Conservation (phyloP, 2,888 invertebrate genomes). For the Dryobota labecula region DNA sequence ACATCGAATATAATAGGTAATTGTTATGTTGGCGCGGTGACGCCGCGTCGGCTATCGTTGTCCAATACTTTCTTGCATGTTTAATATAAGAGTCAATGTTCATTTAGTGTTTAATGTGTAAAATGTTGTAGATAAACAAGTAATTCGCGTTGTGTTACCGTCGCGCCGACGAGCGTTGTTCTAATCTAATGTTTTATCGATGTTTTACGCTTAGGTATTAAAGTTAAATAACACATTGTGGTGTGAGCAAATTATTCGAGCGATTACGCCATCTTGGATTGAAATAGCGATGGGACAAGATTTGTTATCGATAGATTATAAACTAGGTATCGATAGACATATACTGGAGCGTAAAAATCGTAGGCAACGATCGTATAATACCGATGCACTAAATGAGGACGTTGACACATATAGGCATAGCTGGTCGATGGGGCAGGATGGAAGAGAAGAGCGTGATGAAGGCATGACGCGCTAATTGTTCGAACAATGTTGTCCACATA, state of each 20-base stretch:
- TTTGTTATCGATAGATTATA: conserved; percentile 27
- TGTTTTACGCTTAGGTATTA: conserved; percentile 88
- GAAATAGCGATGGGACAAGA: conserved; percentile 49
- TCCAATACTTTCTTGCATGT: conserved; percentile 86
- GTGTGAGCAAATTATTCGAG: conserved; percentile 88
- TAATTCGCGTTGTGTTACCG: conserved; percentile 66
- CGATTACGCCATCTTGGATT: conserved; percentile 73
- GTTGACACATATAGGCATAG: conserved; percentile 46
- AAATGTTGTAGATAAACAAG: conserved; percentile 70
- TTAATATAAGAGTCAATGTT: conserved; percentile 85
- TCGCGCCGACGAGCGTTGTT: conserved; percentile 79
- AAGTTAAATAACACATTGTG: conserved; percentile 80
- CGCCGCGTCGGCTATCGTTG: conserved; percentile 70
- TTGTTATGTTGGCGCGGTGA: conserved; percentile 72
- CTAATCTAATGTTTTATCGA: conserved; percentile 82
- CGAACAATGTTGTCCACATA: conserved; percentile 87
- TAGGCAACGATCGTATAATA: conserved; percentile 15
- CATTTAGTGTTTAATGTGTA: conserved; percentile 81
- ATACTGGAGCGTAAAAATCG: conserved; percentile 17
- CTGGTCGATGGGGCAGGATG: conserved; percentile 41
- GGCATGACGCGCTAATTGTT: conserved; percentile 82
- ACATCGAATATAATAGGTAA: conserved; percentile 88
- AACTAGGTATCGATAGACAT: conserved; percentile 19
- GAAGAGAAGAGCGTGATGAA: conserved; percentile 37
- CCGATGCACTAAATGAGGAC: conserved; percentile 33